Conservation (phyloP, 2,888 invertebrate species). For the Drosophila vallismaia region DNA sequence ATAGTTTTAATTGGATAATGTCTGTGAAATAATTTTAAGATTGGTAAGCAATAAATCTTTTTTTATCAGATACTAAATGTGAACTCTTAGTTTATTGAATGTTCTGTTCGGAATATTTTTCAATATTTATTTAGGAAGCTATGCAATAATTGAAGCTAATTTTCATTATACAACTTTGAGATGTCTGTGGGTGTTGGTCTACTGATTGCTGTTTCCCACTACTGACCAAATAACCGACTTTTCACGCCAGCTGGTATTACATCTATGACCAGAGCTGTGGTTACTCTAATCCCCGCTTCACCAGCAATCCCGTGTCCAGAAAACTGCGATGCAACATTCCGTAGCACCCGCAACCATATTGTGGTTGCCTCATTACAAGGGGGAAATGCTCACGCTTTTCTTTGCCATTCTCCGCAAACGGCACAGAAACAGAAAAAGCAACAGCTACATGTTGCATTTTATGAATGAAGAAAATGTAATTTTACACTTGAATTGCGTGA, state of each 20-base stretch:
- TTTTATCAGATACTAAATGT: background rate
- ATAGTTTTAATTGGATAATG: background rate
- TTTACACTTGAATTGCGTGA: constrained; percentile 74
- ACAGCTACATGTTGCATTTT: constrained; percentile 35
- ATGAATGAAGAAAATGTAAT: constrained; percentile 71
- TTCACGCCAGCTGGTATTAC: constrained; percentile 63
- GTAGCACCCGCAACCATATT: constrained; percentile 55
- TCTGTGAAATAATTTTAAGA: background rate
- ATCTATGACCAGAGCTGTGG: constrained; percentile 24
- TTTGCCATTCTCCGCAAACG: constrained; percentile 14
- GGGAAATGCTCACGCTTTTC: constrained; percentile 73
- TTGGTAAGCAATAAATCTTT: no score
- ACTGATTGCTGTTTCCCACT: constrained; percentile 37
- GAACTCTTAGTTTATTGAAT: no score
- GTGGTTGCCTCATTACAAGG: constrained; percentile 39
- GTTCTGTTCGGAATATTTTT: no score
- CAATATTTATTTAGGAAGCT: no score
- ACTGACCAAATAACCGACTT: constrained; percentile 65
- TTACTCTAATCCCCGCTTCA: constrained; percentile 1
- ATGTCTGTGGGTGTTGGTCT: constrained; percentile 42
- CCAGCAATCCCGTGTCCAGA: constrained; percentile 17
- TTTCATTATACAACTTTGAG: constrained; percentile 4
- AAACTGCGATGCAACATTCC: constrained; percentile 34
- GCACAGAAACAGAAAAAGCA: constrained; percentile 5
- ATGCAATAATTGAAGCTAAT: background rate